Conservation (phyloP, 2,113 vertebrate species). For the Lagopus leucura region DNA sequence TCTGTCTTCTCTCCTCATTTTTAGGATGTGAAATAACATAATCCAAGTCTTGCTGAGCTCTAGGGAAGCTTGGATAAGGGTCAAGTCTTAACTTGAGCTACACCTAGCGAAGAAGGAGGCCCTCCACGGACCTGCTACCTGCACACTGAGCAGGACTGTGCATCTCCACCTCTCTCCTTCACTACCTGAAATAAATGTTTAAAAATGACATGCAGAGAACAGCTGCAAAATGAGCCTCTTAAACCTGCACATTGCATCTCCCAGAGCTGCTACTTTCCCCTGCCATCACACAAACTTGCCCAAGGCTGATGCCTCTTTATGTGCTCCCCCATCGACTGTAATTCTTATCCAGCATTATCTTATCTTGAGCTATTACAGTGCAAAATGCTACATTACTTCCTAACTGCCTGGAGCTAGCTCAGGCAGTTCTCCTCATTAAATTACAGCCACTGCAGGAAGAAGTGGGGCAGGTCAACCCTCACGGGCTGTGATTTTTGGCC, state of each 20-base stretch:
- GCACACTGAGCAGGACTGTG: not conserved
- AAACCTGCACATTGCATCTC: not conserved
- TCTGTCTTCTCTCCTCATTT: not conserved
- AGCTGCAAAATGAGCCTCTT: not conserved
- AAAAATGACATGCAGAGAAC: not conserved
- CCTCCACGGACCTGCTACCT: not conserved
- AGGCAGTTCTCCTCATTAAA: slow-evolving; percentile 8
- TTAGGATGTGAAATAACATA: accelerated
- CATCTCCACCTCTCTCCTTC: not conserved
- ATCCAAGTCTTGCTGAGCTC: not conserved
- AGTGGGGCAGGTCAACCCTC: not conserved
- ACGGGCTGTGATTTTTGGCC: accelerated
- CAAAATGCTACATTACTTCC: not conserved
- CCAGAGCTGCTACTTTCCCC: not conserved
- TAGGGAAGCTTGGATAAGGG: accelerated
- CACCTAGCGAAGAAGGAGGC: not conserved
- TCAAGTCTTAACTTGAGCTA: not conserved
- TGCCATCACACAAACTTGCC: not conserved
- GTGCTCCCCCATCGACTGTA: not conserved
- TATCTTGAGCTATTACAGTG: not conserved
- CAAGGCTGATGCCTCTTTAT: not conserved
- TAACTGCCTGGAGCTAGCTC: not conserved
- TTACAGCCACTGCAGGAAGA: not conserved
- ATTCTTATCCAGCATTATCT: not conserved
- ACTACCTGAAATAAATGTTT: not conserved